Conservation (phyloP, 2,888 invertebrate genomes). For the Copidosoma aretas region DNA sequence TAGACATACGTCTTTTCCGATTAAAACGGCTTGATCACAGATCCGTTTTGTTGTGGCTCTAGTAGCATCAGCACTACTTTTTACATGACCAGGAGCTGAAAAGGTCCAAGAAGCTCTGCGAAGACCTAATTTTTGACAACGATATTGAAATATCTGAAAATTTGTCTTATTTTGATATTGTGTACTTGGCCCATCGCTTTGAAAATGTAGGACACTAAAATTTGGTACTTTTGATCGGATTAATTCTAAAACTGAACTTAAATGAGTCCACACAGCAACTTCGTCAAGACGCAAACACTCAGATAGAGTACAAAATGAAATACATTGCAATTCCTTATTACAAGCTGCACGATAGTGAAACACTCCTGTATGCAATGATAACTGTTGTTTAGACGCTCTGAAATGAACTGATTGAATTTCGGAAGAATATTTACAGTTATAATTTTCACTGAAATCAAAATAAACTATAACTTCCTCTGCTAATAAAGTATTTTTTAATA, state of each 20-base stretch:
- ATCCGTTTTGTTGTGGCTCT: constrained; percentile 6
- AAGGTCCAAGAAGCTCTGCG: constrained; percentile 6
- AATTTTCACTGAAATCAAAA: constrained; percentile 20
- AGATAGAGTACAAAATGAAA: constrained; percentile 16
- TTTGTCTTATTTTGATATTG: constrained; percentile 18
- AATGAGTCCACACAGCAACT: constrained; percentile 24
- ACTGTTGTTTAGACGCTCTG: constrained; percentile 13
- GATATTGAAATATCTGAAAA: constrained; percentile 8
- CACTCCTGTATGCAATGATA: constrained; percentile 12
- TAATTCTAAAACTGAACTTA: constrained; percentile 23
- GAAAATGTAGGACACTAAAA: not conserved
- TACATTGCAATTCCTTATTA: not conserved
- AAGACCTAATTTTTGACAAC: not conserved
- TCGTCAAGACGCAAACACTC: constrained; percentile 26
- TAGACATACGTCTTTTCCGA: constrained; percentile 7
- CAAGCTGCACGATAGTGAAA: not conserved
- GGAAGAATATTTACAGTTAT: constrained; percentile 7
- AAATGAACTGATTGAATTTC: constrained; percentile 18
- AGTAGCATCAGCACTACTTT: constrained; percentile 12
- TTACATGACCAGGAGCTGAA: constrained; percentile 5
- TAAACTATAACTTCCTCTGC: not conserved
- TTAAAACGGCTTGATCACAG: not conserved
- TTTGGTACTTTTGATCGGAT: constrained; percentile 13
- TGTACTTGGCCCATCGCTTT: constrained; percentile 13
- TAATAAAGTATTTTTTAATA: not conserved